A percentile compares a stretch with the other conserved stretches of the same genome.
Conservation (phyloP, 2,888 invertebrate genomes). For the Axea sp. region DNA sequence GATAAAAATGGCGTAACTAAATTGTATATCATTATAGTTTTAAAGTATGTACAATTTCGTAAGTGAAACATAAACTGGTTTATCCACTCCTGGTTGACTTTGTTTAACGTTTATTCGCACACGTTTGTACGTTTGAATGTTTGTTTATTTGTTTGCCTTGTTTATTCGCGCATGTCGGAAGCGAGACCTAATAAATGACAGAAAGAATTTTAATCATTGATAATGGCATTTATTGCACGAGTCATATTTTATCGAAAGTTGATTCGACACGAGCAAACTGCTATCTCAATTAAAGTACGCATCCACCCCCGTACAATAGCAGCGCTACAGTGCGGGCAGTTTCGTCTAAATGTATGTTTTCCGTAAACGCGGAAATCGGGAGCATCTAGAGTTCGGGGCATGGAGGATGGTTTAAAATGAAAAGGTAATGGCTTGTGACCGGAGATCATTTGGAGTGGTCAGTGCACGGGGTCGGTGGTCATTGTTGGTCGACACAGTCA, state of each 20-base stretch:
- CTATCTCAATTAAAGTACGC: conserved; percentile 34
- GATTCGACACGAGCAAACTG: conserved; percentile 26
- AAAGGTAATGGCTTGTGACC: conserved; percentile 79
- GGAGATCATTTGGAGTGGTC: conserved; percentile 76
- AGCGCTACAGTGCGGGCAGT: conserved; percentile 39
- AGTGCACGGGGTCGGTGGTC: conserved; percentile 69
- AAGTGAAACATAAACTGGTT: no score
- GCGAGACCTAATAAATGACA: no score
- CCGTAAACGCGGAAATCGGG: conserved; percentile 58
- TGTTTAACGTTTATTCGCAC: no score
- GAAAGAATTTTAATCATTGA: no score
- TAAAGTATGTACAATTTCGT: no score
- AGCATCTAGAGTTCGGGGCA: conserved; percentile 38
- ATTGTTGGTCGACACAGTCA: conserved; percentile 78
- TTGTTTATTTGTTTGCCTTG: no score
- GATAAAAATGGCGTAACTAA: no score
- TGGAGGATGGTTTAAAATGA: conserved; percentile 74
- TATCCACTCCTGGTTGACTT: no score
- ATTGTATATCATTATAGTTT: no score
- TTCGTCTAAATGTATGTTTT: conserved; percentile 55
- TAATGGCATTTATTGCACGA: conserved; percentile 6
- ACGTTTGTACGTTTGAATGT: no score
- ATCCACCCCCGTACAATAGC: conserved; percentile 42
- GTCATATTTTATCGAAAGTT: conserved; percentile 22
- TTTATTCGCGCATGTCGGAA: no score